Evolutionary conservation across 2,113 vertebrate genomes (phyloP), one percentile per base, ranked within the genome.

Genomic region (Myrmophylax atrothorax): DNA sequence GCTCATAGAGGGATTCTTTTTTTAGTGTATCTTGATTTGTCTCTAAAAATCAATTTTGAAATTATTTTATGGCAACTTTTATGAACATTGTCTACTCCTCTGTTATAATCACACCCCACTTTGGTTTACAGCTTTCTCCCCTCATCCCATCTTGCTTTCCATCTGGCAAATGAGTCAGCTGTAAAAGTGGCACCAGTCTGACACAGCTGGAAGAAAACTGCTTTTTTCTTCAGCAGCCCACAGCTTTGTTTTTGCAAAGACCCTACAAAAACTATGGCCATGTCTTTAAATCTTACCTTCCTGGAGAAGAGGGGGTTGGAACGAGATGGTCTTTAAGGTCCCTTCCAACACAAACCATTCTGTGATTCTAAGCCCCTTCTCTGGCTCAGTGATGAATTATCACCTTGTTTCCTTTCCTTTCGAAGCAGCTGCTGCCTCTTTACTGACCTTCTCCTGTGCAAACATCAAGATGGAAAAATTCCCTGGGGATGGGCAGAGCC

Each of bases 71-170:
- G 49, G 66, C 78, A 81, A 77, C 64, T 84, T 94, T 81, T 92
- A 79, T 68, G 89, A 81, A 72, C 50, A 3, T 55, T 91, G 84
- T 67, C 93, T 89, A 69, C 44, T 76, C 63, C 73, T 25, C 78
- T 91, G 68, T 88, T 79, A 33, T 37, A 78, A 58, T 94, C 82
- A 66, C 74, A 82, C 64, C 80, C 84, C 5, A 3, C 72, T 49
- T 86, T 28, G 35, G 56, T 93, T 97, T 88, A 76, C 37, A 12
- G 66, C 75, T 69, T 94, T 77, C 74, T 84, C 33, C 68, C 73
- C 62, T 82, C 86, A 52, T 77, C 77, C 92, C 85, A 73, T 89
- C 90, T 90, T 86, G 53, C 52, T 80, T 93, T 89, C 95, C 94
- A 91, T 95, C 87, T 87, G 94, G 68, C 83, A 75, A 74, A 81